Evolutionary conservation across 2,797 vertebrate species (phyloP).

Genomic region (Phataginus tricuspis): DNA sequence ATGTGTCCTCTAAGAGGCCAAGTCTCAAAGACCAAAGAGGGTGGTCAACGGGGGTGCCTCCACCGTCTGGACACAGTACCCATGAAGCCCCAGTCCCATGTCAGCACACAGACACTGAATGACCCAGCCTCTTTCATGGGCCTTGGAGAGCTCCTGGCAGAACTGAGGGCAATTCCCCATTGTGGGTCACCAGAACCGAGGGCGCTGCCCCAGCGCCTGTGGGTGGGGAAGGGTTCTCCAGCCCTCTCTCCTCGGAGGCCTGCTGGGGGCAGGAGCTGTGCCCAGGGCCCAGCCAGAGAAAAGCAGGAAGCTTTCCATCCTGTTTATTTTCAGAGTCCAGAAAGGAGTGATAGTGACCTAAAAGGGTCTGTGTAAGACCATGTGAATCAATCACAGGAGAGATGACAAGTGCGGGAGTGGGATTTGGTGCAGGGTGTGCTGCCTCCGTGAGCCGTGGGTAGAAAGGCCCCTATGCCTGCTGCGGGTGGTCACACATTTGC

Average conservation of each 20-base stretch:
- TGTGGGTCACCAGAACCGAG: background rate
- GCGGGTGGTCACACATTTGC: background rate
- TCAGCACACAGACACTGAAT: background rate
- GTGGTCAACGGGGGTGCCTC: background rate
- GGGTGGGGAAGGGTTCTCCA: background rate
- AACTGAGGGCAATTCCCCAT: rapidly evolving
- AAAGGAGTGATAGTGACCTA: background rate
- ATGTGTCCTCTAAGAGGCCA: rapidly evolving
- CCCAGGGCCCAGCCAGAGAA: background rate
- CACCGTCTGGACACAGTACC: background rate
- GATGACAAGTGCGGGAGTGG: background rate
- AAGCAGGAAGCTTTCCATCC: background rate
- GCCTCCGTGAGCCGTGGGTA: background rate
- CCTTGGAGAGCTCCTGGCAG: background rate
- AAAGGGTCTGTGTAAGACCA: background rate
- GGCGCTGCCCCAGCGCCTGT: rapidly evolving
- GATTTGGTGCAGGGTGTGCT: background rate
- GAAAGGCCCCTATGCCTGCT: background rate
- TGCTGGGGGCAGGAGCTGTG: background rate
- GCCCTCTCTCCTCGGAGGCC: background rate
- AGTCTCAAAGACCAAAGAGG: background rate
- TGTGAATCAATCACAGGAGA: background rate
- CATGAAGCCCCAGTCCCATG: rapidly evolving
- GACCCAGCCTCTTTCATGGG: background rate
- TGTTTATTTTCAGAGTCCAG: background rate